Base-by-base conservation (phyloP, 2,797 vertebrate genomes). In the Gastrophryne carolinensis region DNA sequence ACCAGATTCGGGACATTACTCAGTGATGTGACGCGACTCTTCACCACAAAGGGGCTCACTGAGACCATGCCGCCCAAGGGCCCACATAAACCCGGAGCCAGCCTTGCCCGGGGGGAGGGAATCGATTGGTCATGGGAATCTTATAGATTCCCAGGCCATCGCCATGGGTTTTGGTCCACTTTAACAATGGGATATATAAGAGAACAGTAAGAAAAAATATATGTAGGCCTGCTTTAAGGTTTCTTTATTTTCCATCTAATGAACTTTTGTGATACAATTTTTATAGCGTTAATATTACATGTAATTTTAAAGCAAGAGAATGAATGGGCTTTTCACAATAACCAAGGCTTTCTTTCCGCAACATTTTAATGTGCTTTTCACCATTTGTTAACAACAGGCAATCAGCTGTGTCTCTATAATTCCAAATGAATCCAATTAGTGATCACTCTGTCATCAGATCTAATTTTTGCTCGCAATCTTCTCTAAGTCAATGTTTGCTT, bases 401-500 rank as follows among this genome's bases (percentile, higher is more conserved):
- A 66, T 78, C 68, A 78, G 32, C 75, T 65, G 67, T 72, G 75
- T 58, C 63, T 35, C 53, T 72, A 72, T 78, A 72, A 72, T 78
- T 78, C 75, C 57, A 72, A 72, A 78, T 65, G 68, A 78, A 78
- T 78, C 75, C 61, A 78, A 78, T 78, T 78, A 78, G 75, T 57
- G 75, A 78, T 78, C 68, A 63, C 61, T 70, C 74, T 78, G 75
- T 78, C 75, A 78, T 72, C 75, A 78, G 61, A 78, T 78, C 75
- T 78, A 65, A 78, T 78, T 72, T 78, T 78, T 78, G 23, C 52
- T 49, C 17, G 41, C 75, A 72, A 60, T 78, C 68, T 68, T 71
- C 50, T 58, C 67, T 72, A 63, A 65, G 75, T 78, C 75, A 78
- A 72, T 78, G 68, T 78, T 78, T 78, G 70, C 75, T 78, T 72